Base-by-base conservation (phyloP, 2,888 invertebrate genomes). In the Ephialtes manifestator region DNA sequence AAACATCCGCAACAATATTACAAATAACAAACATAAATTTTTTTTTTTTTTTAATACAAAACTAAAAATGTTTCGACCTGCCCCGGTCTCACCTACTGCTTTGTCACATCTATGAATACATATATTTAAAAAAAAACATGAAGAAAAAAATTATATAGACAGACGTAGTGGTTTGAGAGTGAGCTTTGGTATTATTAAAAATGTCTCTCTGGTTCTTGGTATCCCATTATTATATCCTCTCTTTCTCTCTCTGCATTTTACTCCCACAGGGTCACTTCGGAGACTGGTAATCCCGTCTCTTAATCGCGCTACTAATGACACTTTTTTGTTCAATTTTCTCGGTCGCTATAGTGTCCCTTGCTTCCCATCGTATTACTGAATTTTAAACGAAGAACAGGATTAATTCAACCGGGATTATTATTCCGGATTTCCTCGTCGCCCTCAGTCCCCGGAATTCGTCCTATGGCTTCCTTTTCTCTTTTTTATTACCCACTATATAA, bases 251-350 rank as follows among this genome's bases (percentile, higher is more conserved):
- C 58, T 77, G 60, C 58, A 70, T 13, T 76, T 53, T 35, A 58
- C 63, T 84, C 77, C 76, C 81, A 20, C 60, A 67, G 77, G 81
- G 58, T 77, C 84, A 67, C 80, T 72, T 81, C 60, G 58, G 72
- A 67, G 82, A 55, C 84, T 82, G 75, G 86, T 84, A 86, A 86
- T 86, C 76, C 84, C 79, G 67, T 46, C 76, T 72, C 79, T 82
- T 82, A 81, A 84, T 86, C 84, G 86, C 71, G 18, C 77, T 68
- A 77, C 86, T 86, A 84, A 86, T 84, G 84, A 80, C 80, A 84
- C 78, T 76, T 83, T 71, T 84, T 85, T 78, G 24, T 70, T 83
- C 71, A 85, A 80, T 85, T 83, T 70, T 78, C 53, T 70, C 75
- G 7, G 76, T 81, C 74, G 39, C 18, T 18, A 39, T 10, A 10